A percentile compares a stretch with the other conserved stretches of the same genome.
These are phyloP conservation scores for Falco novaeseelandiae DNA, from an alignment of 2,797 vertebrate genomes.

Conservation along the genomic window DNA sequence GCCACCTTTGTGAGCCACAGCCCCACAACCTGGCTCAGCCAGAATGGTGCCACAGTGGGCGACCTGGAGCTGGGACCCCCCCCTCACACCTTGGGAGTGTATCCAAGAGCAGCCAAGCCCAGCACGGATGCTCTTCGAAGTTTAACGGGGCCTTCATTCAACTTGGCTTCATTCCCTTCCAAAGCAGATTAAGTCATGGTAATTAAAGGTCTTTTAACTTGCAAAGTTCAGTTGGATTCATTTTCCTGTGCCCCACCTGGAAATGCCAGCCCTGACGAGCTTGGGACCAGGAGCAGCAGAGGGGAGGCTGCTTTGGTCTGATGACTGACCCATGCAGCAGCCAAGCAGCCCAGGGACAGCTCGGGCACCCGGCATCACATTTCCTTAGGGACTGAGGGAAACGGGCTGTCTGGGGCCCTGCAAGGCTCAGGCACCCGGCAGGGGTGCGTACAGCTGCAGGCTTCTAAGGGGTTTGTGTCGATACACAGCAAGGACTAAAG, in stretches of 20 bases:
- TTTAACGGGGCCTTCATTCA: not conserved
- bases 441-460: not conserved
- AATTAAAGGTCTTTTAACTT: not conserved
- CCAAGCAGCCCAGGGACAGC: not conserved
- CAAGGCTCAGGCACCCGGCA: not conserved
- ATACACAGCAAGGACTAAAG: not conserved
- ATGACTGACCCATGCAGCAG: not conserved
- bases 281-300: not conserved
- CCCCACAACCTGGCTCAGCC: not conserved
- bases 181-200: not conserved
- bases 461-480: rapidly evolving
- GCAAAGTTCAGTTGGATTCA: not conserved
- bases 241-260: not conserved
- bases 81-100: no score
- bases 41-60: not conserved
- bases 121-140: rapidly evolving
- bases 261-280: not conserved
- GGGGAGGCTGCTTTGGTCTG: not conserved
- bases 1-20: not conserved
- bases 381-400: not conserved
- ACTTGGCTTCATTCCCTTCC: not conserved
- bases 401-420: not conserved
- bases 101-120: not conserved
- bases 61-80: not conserved
- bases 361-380: not conserved